Evolutionary conservation across 2,113 vertebrate species (phyloP).

Genomic region (Todiramphus chloris): DNA sequence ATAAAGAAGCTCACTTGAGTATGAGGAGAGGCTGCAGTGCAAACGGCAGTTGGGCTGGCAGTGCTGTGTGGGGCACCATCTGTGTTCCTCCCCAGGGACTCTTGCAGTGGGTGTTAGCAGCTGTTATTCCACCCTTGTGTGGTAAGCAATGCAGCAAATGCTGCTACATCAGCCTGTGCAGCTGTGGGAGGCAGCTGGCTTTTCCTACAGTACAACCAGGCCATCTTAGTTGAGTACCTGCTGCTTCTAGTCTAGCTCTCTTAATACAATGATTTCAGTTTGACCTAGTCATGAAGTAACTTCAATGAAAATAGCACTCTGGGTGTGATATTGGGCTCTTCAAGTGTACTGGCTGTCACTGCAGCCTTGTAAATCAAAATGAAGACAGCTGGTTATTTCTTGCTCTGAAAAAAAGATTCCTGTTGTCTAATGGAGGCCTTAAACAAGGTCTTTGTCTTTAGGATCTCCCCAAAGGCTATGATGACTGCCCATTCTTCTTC

Average conservation of each 20-base stretch:
- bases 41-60: not conserved
- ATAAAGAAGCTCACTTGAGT: not conserved
- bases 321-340: not conserved
- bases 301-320: not conserved
- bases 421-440: not conserved
- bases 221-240: not conserved
- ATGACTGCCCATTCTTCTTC: conserved; percentile 92
- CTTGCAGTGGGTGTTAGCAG: not conserved
- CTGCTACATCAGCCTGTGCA: not conserved
- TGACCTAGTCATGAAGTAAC: not conserved
- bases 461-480: conserved; percentile 90
- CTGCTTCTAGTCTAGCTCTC: not conserved
- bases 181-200: not conserved
- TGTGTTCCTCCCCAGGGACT: not conserved
- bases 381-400: not conserved
- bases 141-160: not conserved
- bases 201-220: not conserved
- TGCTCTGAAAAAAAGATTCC: not conserved
- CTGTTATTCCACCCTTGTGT: not conserved
- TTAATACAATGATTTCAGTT: not conserved
- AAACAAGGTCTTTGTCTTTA: conserved; percentile 37
- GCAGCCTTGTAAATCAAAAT: not conserved
- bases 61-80: not conserved
- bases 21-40: not conserved
- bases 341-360: not conserved